Conservation (phyloP, 2,797 vertebrate species). For the Meriones psammophilus region DNA sequence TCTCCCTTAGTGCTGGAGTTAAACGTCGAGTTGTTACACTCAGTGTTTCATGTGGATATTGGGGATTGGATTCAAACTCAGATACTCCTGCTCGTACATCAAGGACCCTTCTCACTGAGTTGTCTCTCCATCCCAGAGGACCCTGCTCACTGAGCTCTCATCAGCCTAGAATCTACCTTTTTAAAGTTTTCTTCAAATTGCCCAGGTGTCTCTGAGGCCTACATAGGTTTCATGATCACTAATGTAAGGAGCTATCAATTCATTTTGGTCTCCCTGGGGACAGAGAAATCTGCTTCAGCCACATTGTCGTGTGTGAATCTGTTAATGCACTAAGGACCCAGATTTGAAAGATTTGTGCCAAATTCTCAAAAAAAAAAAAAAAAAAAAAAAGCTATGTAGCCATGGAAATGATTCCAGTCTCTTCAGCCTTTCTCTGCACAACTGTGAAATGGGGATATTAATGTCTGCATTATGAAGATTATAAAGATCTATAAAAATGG, state of each 20-base stretch:
- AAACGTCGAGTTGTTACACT: background rate
- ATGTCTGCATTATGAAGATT: background rate
- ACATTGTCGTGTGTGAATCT: background rate
- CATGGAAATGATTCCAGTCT: background rate
- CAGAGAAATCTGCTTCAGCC: background rate
- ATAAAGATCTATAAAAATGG: background rate
- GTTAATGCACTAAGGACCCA: background rate
- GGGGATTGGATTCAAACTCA: background rate
- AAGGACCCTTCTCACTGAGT: background rate
- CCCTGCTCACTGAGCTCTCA: background rate
- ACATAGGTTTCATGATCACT: background rate
- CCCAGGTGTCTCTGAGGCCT: background rate
- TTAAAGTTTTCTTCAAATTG: background rate
- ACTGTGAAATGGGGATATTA: background rate
- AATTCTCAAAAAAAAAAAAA: background rate
- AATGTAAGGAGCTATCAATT: background rate
- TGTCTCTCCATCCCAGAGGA: background rate
- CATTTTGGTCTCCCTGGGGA: background rate
- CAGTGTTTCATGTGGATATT: background rate
- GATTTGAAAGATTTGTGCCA: background rate
- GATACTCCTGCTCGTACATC: background rate
- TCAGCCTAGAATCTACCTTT: background rate
- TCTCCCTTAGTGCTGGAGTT: background rate
- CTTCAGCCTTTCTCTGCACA: background rate
- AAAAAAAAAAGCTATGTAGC: background rate